Base-by-base conservation (phyloP, 2,797 vertebrate genomes). In the Argentina silus region DNA sequence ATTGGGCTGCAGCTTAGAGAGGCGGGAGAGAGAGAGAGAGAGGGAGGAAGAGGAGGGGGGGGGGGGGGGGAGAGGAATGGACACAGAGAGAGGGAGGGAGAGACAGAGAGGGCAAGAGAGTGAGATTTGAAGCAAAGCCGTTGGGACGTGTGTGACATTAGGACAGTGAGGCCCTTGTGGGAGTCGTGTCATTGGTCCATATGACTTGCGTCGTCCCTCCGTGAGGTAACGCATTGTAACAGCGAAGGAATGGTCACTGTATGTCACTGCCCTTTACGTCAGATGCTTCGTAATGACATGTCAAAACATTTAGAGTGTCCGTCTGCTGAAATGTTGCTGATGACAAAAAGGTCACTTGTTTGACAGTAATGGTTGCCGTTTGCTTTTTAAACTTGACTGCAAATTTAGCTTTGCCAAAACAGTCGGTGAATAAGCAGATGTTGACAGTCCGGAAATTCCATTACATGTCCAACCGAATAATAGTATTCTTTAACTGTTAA, bases 141-240 rank as follows among this genome's bases (percentile, higher is more conserved):
- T 86, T 89, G 79, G 88, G 92, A 92, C 89, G 60, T 90, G 88
- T 90, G 90, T 92, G 92, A 91, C 91, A 92, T 90, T 89, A 88
- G 89, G 88, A 88, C 88, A 83, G 81, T 81, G 87, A 79, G 84
- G 86, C 85, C 81, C 84, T 80, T 78, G 86, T 88, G 83, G 90
- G 82, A 90, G 86, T 86, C 84, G 89, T 88, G 87, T 91, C 91
- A 88, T 84, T 85, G 88, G 86, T 85, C 85, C 82, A 53, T 85
- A 85, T 87, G 90, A 92, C 87, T 90, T 86, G 85, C 78, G 81
- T 78, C 78, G 83, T 80, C 87, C 78, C 66, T 67, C 79, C 79
- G 75, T 87, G 87, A 88, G 86, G 87, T 85, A 86, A 91, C 83
- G 69, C 83, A 76, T 81, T 83, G 83, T 77, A 91, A 83, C 90